A percentile compares a stretch with the other conserved stretches of the same genome.
Evolutionary conservation across 1,140 invertebrate genomes (phyloP).

Genomic region (Panagrolaimus sp.): DNA sequence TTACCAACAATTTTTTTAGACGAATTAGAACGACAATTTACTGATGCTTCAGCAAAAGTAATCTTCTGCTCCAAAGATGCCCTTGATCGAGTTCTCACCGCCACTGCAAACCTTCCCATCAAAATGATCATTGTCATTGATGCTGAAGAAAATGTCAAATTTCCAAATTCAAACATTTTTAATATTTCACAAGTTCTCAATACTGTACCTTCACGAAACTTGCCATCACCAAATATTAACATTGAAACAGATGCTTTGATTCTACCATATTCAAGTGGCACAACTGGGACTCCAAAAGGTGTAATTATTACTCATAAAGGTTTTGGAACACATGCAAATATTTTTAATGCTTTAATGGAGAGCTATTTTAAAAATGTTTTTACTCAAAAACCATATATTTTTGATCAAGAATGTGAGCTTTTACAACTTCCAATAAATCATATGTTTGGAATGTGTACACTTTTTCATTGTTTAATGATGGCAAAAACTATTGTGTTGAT

Average conservation of each 20-base stretch:
- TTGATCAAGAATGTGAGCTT: not conserved
- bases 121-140: not conserved
- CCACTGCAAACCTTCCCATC: not conserved
- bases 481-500: not conserved
- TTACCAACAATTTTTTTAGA: constrained; percentile 31
- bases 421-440: not conserved
- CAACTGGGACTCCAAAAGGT: not conserved
- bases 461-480: not conserved
- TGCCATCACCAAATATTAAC: not conserved
- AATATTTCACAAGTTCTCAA: not conserved
- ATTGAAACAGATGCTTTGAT: not conserved
- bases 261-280: constrained; percentile 6
- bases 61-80: constrained; percentile 35
- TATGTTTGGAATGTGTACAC: not conserved
- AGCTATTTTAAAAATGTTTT: not conserved
- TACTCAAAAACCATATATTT: not conserved
- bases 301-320: not conserved
- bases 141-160: not conserved
- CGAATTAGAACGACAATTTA: constrained; percentile 40
- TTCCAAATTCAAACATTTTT: not conserved
- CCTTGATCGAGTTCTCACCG: constrained; percentile 13
- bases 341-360: not conserved
- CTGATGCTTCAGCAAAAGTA: constrained; percentile 34
- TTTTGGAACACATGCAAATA: not conserved
- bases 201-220: not conserved